Conservation (phyloP, 2,797 vertebrate species). For the Danio choprae region DNA sequence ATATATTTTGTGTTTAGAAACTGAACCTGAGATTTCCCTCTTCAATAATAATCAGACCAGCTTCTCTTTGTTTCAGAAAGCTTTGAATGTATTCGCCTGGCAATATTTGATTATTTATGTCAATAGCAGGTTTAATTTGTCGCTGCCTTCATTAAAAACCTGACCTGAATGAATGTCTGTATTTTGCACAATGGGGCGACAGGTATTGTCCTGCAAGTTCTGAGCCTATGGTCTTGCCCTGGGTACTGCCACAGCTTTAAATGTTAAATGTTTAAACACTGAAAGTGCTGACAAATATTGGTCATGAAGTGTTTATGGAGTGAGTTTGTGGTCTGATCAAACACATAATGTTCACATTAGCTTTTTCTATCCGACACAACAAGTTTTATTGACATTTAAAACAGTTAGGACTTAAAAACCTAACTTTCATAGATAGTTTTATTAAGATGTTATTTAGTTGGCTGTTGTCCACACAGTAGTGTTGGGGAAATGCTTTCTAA, state of each 20-base stretch:
- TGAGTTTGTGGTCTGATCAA: slow-evolving; percentile 32
- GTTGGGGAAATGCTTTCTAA: not conserved
- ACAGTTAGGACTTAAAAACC: not conserved
- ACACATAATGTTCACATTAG: slow-evolving; percentile 2
- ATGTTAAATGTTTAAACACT: slow-evolving; percentile 45
- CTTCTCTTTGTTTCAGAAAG: not conserved
- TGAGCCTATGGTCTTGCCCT: slow-evolving; percentile 48
- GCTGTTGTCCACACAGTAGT: not conserved
- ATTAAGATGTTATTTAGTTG: not conserved
- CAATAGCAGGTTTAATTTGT: slow-evolving; percentile 5
- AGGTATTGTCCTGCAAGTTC: slow-evolving; percentile 18
- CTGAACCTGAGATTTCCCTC: not conserved
- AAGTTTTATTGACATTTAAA: not conserved
- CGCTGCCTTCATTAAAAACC: not conserved
- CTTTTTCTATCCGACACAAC: not conserved
- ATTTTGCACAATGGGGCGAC: slow-evolving; percentile 24
- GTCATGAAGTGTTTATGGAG: slow-evolving; percentile 27
- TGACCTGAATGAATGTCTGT: slow-evolving; percentile 41
- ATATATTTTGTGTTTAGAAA: not conserved
- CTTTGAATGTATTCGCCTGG: not conserved
- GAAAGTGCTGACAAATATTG: slow-evolving; percentile 50
- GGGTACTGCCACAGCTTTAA: slow-evolving; percentile 37
- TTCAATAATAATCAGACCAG: not conserved
- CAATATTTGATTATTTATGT: slow-evolving; percentile 1
- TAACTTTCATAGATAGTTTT: not conserved